Percentiles rank a stretch among this genome's conserved stretches.
Evolutionary conservation across 2,797 vertebrate species (phyloP).

Genomic region (Eulemur rubriventer): DNA sequence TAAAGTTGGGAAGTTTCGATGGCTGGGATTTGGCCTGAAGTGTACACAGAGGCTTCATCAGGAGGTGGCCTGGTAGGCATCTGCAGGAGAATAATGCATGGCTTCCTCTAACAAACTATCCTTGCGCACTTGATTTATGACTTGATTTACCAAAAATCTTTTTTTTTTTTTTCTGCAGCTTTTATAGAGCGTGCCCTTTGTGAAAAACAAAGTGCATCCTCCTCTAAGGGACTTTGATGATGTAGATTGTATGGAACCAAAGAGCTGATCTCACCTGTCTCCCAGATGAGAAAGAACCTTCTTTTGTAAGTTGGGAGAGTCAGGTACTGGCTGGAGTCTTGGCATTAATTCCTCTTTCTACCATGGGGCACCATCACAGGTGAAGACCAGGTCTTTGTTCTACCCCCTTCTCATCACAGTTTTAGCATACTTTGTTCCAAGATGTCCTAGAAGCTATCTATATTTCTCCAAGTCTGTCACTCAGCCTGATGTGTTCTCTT

Average conservation of each 20-base stretch:
- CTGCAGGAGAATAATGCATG: background rate
- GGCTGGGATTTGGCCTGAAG: background rate
- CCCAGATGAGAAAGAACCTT: background rate
- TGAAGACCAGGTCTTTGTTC: background rate
- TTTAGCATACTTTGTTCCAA: background rate
- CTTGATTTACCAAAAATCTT: background rate
- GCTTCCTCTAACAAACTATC: background rate
- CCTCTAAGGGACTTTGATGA: background rate
- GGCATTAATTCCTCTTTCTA: background rate
- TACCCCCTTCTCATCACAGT: background rate
- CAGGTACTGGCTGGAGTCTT: background rate
- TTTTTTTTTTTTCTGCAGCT: background rate
- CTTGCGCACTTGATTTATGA: background rate
- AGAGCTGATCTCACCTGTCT: background rate
- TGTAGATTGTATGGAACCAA: background rate
- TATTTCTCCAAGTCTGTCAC: background rate
- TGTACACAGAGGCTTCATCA: background rate
- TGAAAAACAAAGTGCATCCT: background rate
- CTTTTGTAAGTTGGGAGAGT: background rate
- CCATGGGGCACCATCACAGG: background rate
- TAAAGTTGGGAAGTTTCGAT: background rate
- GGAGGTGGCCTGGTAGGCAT: background rate
- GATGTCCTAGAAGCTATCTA: background rate
- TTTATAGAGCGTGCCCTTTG: background rate
- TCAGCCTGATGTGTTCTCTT: background rate